phyloP scores from a whole-genome alignment of 2,797 vertebrate species.

The Lacerta agilis region DNA sequence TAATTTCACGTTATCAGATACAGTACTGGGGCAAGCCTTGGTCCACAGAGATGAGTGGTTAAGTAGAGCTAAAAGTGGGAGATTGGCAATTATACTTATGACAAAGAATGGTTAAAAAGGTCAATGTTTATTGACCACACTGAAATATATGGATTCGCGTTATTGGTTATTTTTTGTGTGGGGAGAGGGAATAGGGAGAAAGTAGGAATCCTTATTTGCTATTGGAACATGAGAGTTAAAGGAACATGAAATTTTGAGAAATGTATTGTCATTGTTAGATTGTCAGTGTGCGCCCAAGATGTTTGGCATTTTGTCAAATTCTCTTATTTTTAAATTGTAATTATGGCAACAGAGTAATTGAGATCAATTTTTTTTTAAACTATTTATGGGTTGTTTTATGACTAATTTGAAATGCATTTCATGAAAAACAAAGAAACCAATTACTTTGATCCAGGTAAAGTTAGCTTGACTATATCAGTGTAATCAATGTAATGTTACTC shows the following conservation, averaged over 20 bases:
- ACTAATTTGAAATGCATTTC: background rate
- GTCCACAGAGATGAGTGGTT: background rate
- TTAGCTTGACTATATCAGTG: background rate
- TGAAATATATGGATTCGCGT: background rate
- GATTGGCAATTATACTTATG: background rate
- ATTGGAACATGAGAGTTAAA: background rate
- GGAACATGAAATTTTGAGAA: background rate
- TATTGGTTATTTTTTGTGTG: background rate
- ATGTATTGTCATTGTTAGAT: background rate
- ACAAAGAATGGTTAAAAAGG: background rate
- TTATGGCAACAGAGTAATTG: background rate
- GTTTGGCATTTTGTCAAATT: background rate
- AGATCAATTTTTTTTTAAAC: background rate
- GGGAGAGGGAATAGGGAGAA: no score
- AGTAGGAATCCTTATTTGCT: background rate
- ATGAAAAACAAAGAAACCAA: background rate
- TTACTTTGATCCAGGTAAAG: background rate
- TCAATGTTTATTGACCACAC: background rate
- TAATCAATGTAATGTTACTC: background rate
- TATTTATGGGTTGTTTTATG: background rate
- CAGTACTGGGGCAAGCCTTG: background rate
- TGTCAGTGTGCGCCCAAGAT: background rate
- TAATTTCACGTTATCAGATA: background rate
- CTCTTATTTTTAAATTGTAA: background rate
- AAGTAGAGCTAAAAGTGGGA: background rate